Evolutionary conservation across 2,113 vertebrate genomes (phyloP), one percentile per base, ranked within the genome.

Genomic region (Oreotragus oreotragus): DNA sequence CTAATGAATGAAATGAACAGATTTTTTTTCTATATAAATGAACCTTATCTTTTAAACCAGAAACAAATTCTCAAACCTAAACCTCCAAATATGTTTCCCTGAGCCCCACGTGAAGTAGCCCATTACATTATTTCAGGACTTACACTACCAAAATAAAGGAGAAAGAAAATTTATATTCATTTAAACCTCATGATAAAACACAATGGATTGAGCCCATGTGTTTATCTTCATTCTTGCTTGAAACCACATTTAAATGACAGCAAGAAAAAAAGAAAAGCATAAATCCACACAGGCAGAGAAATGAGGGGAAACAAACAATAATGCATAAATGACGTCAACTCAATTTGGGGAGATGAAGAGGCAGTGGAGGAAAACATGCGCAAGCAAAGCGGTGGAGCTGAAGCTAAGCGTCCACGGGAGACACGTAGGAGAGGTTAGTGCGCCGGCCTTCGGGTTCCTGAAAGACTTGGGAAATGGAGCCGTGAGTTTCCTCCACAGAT

Each of bases 11-110:
- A 93, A 95, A 95, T 79, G 95, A 98, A 98, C 36, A 97, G 76
- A 97, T 96, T 97, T 51, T 90, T 98, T 97, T 51, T 79, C 89
- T 97, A 47, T 88, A 98, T 97, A 98, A 98, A 98, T 97, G 97
- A 98, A 97, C 1, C 76, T 98, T 99, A 98, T 99, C 98, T 98
- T 99, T 98, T 97, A 98, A 98, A 98, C 97, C 98, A 99, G 98
- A 98, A 98, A 96, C 88, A 97, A 98, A 98, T 98, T 98, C 96
- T 96, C 96, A 76, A 96, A 96, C 93, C 93, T 98, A 97, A 98
- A 98, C 97, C 97, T 98, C 96, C 92, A 97, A 97, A 98, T 98
- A 98, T 97, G 98, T 98, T 98, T 99, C 98, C 96, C 95, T 92
- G 96, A 98, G 97, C 17, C 94, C 86, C 96, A 60, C 93, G 58